A percentile compares a stretch with the other conserved stretches of the same genome.
phyloP scores from a whole-genome alignment of 30 jellyfish, hydroid and myxozoan genomes.

The Cassiopea andromeda region DNA sequence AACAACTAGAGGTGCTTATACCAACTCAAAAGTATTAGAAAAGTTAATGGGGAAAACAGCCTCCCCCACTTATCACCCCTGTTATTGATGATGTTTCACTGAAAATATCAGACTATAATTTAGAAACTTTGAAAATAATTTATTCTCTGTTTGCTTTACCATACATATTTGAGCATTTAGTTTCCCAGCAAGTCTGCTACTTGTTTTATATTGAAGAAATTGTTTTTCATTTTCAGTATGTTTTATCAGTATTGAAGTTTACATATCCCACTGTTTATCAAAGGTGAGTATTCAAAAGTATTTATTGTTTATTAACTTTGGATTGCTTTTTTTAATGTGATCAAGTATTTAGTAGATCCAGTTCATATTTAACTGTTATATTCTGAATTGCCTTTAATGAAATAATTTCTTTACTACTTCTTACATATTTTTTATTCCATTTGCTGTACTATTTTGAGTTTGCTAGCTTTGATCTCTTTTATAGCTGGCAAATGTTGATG shows the following conservation, averaged over 20 bases:
- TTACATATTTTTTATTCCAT: background rate
- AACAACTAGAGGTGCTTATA: too few relatives aligned
- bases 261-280: slow-evolving; percentile 87
- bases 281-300: slow-evolving; percentile 27
- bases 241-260: slow-evolving; percentile 64
- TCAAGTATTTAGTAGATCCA: background rate
- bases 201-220: background rate
- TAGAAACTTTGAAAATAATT: too few relatives aligned
- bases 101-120: too few relatives aligned
- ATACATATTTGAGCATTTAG: too few relatives aligned
- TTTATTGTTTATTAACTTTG: background rate
- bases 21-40: too few relatives aligned
- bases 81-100: too few relatives aligned
- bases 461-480: background rate
- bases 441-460: background rate
- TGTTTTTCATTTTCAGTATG: slow-evolving; percentile 46
- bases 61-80: too few relatives aligned
- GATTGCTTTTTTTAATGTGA: background rate
- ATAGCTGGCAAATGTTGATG: slow-evolving; percentile 82
- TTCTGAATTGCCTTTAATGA: background rate
- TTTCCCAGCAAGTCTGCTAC: too few relatives aligned
- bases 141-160: too few relatives aligned
- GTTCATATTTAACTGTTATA: too few relatives aligned
- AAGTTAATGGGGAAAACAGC: too few relatives aligned
- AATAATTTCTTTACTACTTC: background rate